phyloP scores from a whole-genome alignment of 2,888 invertebrate species.

The Pristionchus maxplancki region DNA sequence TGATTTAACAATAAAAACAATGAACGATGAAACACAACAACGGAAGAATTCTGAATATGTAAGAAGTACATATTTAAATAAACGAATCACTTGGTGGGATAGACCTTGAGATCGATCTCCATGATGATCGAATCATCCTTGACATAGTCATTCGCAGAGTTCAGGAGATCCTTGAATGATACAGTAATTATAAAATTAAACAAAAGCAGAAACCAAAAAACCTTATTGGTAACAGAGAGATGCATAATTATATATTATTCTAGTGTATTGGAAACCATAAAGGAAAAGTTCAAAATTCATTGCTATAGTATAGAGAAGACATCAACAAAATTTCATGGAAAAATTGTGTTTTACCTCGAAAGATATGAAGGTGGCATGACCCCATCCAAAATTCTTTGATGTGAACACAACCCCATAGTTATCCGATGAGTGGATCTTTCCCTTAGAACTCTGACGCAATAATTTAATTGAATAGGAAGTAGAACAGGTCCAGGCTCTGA shows the following conservation, averaged over 20 bases:
- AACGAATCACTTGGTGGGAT: not conserved
- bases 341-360: not conserved
- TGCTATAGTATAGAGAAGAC: too few relatives aligned
- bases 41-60: not conserved
- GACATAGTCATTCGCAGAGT: not conserved
- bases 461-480: not conserved
- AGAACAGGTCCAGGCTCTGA: not conserved
- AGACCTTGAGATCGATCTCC: not conserved
- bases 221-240: too few relatives aligned
- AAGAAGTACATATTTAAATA: too few relatives aligned
- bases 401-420: not conserved
- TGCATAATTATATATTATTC: too few relatives aligned
- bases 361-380: not conserved
- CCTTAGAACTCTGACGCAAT: not conserved
- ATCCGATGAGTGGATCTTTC: not conserved
- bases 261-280: too few relatives aligned
- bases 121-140: constrained; percentile 4
- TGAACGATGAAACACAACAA: not conserved
- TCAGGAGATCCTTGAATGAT: not conserved
- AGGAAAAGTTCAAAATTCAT: too few relatives aligned
- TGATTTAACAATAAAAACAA: not conserved
- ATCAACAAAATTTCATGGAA: not conserved
- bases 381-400: not conserved
- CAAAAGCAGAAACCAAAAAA: too few relatives aligned
- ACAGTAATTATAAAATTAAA: too few relatives aligned